phyloP scores from a whole-genome alignment of 2,797 vertebrate genomes.

The Pseudochromis fuscus region DNA sequence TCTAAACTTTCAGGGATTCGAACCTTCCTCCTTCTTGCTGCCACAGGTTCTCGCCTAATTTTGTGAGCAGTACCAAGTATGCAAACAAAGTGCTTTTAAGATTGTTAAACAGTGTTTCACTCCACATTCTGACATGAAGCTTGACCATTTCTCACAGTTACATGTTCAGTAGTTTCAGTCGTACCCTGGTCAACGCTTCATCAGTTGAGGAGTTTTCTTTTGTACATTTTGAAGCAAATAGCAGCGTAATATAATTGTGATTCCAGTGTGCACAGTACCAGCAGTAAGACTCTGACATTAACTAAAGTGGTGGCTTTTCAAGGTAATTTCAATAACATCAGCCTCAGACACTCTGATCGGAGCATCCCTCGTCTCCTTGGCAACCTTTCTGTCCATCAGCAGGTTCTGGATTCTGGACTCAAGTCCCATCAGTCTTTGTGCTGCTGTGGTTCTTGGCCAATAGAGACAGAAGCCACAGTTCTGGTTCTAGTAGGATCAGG shows the following conservation, averaged over 20 bases:
- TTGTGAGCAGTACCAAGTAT: background rate
- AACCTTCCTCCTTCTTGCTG: too few species aligned
- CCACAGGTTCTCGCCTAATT: background rate
- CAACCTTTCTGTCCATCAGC: slow-evolving; percentile 48
- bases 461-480: slow-evolving; percentile 28
- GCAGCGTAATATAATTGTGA: slow-evolving; percentile 6
- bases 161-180: background rate
- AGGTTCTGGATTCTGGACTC: slow-evolving; percentile 46
- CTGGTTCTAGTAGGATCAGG: slow-evolving; percentile 40
- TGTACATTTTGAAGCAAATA: background rate
- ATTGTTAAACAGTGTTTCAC: slow-evolving; percentile 3
- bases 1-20: too few species aligned
- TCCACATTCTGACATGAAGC: background rate
- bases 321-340: slow-evolving; percentile 15
- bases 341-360: slow-evolving; percentile 47
- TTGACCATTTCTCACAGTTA: background rate
- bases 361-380: slow-evolving; percentile 70
- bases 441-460: slow-evolving; percentile 64
- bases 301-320: slow-evolving; percentile 18
- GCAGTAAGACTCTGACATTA: slow-evolving; percentile 4
- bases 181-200: background rate
- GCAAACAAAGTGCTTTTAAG: background rate
- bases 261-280: background rate
- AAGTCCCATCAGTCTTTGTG: slow-evolving; percentile 66
- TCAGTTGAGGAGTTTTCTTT: background rate